Base-by-base conservation (phyloP, 2,113 vertebrate species). In the Chionis minor region DNA sequence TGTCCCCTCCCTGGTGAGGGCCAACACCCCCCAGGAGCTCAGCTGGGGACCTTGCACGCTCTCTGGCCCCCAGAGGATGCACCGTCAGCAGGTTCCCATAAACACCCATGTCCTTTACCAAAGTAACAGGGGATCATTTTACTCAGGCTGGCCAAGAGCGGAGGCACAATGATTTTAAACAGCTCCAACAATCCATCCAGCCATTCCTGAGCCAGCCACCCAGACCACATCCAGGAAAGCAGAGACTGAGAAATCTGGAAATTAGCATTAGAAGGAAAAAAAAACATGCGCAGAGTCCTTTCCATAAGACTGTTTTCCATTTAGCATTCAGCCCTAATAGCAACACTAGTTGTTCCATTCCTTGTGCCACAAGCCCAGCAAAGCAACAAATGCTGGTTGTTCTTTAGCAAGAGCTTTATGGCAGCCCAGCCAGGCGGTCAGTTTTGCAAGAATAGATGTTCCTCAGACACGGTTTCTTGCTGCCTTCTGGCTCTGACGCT, bases 281-380 rank as follows among this genome's bases (percentile, higher is more conserved):
- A 52, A 54, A 52, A 33, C 0, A 1, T 10, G 51, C 1, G 0
- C 7, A 23, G 28, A 72, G 32, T 79, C 62, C 45, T 62, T 80
- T 71, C 59, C 18, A 6, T 73, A 62, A 47, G 32, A 27, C 32
- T n/a, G 38, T 23, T 77, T 72, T 63, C 32, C 54, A 84, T 81
- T 86, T 63, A 77, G 58, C 18, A 8, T 70, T 72, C 44, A 22
- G 66, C 52, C 20, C 30, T 24, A 61, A 47, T 3, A 71, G 66
- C 19, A 86, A 80, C 45, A 40, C 14, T 3, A 65, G 17, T 66
- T 88, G 66, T 88, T 74, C 81, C 56, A 54, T 58, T 63, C n/a
- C 26, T 63, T 38, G 12, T 69, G 38, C 28, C 83, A 40, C 16
- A 59, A 94, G 21, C 27, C 32, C 69, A 30, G 26, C 22, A 80